These are phyloP conservation scores for Osedax fenrisi DNA, from an alignment of 2,888 invertebrate species.

Conservation along the genomic window DNA sequence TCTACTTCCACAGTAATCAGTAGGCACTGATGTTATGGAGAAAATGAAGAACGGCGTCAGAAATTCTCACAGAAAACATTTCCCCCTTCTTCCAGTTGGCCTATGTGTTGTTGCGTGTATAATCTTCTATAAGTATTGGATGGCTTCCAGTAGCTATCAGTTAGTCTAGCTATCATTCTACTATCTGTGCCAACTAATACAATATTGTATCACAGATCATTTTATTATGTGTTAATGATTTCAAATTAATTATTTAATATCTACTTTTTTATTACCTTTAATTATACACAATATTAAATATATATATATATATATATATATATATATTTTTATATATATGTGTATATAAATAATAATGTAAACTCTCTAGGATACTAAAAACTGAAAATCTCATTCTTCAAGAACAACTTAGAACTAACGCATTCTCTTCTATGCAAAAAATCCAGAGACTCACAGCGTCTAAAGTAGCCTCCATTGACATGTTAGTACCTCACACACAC, in stretches of 20 bases:
- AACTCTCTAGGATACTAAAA: too few relatives aligned
- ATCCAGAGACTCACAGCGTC: background rate
- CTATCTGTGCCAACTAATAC: too few relatives aligned
- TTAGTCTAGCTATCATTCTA: too few relatives aligned
- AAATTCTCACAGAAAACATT: background rate
- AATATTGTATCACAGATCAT: too few relatives aligned
- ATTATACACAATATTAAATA: too few relatives aligned
- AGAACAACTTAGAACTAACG: background rate
- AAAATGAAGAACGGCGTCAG: background rate
- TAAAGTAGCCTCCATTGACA: background rate
- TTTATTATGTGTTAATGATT: too few relatives aligned
- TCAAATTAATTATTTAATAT: too few relatives aligned
- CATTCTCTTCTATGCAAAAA: background rate
- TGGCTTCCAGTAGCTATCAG: background rate
- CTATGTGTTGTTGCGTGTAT: background rate
- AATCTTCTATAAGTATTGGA: background rate
- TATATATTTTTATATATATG: too few relatives aligned
- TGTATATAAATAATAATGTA: too few relatives aligned
- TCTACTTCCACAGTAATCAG: too few relatives aligned
- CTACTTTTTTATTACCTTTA: too few relatives aligned
- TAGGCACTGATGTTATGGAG: background rate
- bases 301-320: too few relatives aligned
- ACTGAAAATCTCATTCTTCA: background rate
- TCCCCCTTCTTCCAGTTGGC: background rate
- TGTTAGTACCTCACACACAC: background rate